phyloP scores from a whole-genome alignment of 2,113 vertebrate species.

The Coturnix japonica region DNA sequence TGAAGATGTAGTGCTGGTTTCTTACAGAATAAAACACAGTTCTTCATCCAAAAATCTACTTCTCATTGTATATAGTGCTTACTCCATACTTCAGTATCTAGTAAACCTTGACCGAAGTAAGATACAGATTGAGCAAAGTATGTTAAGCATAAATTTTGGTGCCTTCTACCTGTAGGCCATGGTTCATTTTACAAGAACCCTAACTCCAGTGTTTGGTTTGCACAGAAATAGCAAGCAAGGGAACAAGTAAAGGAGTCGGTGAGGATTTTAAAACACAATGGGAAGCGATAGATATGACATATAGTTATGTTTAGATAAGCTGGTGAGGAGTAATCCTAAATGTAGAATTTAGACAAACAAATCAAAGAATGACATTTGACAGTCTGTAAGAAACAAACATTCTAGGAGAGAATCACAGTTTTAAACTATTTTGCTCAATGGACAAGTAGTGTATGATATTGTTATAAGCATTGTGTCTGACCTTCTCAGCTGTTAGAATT shows the following conservation, averaged over 20 bases:
- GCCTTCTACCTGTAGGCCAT: background rate
- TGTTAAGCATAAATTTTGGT: background rate
- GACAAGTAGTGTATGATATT: background rate
- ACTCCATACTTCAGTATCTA: background rate
- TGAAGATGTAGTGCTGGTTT: background rate
- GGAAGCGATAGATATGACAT: too few species aligned
- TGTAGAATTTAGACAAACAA: background rate
- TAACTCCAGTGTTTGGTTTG: background rate
- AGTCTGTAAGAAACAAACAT: background rate
- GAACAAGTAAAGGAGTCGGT: background rate
- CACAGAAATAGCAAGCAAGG: background rate
- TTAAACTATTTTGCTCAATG: background rate
- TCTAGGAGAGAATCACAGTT: background rate
- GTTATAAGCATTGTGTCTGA: background rate
- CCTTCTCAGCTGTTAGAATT: background rate
- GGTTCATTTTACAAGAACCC: background rate
- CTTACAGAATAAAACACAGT: background rate
- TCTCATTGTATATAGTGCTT: background rate
- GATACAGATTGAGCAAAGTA: background rate
- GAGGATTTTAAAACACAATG: background rate
- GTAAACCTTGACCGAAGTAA: background rate
- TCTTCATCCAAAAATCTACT: background rate
- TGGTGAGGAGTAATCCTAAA: background rate
- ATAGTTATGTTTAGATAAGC: background rate
- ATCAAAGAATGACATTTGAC: background rate